phyloP scores from a whole-genome alignment of 2,888 invertebrate species.

The Netelia melanura region DNA sequence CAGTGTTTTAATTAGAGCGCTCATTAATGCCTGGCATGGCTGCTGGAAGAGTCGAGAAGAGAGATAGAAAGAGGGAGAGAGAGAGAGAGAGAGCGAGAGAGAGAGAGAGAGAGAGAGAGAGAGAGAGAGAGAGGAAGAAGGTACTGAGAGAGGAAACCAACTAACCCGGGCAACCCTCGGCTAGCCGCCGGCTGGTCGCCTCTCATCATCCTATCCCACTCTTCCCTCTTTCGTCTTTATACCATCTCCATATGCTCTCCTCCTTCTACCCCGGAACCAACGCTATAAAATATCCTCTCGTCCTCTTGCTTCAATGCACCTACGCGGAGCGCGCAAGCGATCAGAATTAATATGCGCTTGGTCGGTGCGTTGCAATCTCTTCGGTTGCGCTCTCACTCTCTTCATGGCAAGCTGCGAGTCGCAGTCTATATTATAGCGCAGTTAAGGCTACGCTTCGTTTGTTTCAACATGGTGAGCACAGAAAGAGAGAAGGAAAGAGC shows the following conservation, averaged over 20 bases:
- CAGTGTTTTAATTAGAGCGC: conserved; percentile 81
- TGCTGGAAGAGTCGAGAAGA: conserved; percentile 13
- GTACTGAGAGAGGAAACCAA: conserved; percentile 28
- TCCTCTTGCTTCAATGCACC: conserved; percentile 37
- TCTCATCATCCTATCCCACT: not conserved
- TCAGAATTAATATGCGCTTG: conserved; percentile 67
- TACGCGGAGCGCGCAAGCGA: conserved; percentile 48
- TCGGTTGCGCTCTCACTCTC: conserved; percentile 22
- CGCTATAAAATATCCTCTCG: conserved; percentile 40
- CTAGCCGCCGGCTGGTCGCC: conserved; percentile 40
- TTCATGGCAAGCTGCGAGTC: conserved; percentile 28
- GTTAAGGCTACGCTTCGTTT: conserved; percentile 40
- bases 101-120: not conserved
- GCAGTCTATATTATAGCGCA: conserved; percentile 21
- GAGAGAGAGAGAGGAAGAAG: conserved; percentile 27
- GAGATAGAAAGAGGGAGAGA: conserved; percentile 28
- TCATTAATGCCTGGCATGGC: conserved; percentile 79
- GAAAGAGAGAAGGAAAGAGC: conserved; percentile 12
- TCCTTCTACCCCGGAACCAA: conserved; percentile 32
- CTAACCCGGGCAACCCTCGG: conserved; percentile 34
- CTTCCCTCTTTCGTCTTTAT: conserved; percentile 31
- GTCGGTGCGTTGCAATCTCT: conserved; percentile 59
- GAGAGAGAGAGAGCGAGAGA: conserved; percentile 28
- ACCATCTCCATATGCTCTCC: conserved; percentile 30
- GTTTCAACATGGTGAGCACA: conserved; percentile 34